Evolutionary conservation across 1,140 invertebrate genomes (phyloP).

Genomic region (Dryas iulia): DNA sequence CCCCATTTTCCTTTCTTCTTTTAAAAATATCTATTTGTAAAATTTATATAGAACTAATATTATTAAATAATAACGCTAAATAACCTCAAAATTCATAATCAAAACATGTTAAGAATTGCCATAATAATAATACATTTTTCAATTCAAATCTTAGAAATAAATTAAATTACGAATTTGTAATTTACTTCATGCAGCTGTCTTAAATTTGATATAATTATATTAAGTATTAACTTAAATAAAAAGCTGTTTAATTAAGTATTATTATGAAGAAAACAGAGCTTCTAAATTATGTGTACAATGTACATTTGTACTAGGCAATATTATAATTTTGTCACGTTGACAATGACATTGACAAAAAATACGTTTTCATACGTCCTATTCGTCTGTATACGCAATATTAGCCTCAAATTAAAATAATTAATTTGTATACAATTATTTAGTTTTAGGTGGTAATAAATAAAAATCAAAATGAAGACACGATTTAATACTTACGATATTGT

Average conservation of each 20-base stretch:
- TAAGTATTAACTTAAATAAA: too few relatives aligned
- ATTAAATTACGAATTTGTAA: too few relatives aligned
- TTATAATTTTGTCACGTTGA: background rate
- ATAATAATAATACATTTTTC: background rate
- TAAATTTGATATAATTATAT: too few relatives aligned
- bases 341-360: background rate
- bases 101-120: background rate
- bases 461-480: slow-evolving; percentile 90
- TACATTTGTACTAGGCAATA: background rate
- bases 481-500: slow-evolving; percentile 96
- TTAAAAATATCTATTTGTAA: background rate
- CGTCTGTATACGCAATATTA: background rate
- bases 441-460: background rate
- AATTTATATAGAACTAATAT: background rate
- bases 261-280: too few relatives aligned
- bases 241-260: too few relatives aligned
- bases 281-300: too few relatives aligned
- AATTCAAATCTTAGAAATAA: too few relatives aligned
- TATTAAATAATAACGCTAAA: background rate
- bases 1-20: slow-evolving; percentile 33
- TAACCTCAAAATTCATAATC: background rate
- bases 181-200: too few relatives aligned
- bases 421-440: background rate
- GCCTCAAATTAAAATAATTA: background rate
- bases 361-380: background rate